Base-by-base conservation (phyloP, 2,797 vertebrate genomes). In the Triplophysa bombifrons region DNA sequence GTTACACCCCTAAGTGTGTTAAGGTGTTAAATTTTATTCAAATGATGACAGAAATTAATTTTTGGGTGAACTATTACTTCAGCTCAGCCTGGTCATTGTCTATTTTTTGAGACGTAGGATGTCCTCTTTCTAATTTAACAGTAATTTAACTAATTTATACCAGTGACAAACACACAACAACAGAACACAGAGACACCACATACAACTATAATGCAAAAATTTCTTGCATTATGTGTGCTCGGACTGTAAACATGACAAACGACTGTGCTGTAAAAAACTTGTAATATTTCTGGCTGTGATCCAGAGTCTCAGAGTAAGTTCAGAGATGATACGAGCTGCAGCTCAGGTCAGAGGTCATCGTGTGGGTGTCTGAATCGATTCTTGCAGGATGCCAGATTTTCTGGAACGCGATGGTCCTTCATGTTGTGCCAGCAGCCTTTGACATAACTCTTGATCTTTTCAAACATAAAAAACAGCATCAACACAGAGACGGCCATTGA, bases 301-400 rank as follows among this genome's bases (percentile, higher is more conserved):
- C 66, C 66, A 68, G 41, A 67, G 41, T 7, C n/a, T 56, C 38
- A 7, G n/a, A 46, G 11, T 16, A 38, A 46, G n/a, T 48, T 46
- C 64, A 22, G 22, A 11, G 46, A 17, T 67, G 65, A 46, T 22
- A 0, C 1, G 9, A 20, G 53, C 25, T 50, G 46, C 38, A 50
- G 66, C 44, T 68, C 66, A 68, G 65, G 44, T 46, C 65, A 67
- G 14, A 27, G 66, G 22, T 25, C 25, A 50, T 46, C 19, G 16
- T 10, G 64, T 68, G 66, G 46, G 66, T 27, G 66, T 68, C 48
- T 20, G 17, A 2, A 67, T 46, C 20, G 41, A 67, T 48, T 67
- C 13, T 8, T 48, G 10, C 41, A 3, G n/a, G 64, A 46, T 66
- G 64, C 64, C 64, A 66, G 64, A 48, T 67, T 25, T 16, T 48